Evolutionary conservation across 2,797 vertebrate genomes (phyloP), one percentile per base, ranked within the genome.

Genomic region (Scyliorhinus canicula): DNA sequence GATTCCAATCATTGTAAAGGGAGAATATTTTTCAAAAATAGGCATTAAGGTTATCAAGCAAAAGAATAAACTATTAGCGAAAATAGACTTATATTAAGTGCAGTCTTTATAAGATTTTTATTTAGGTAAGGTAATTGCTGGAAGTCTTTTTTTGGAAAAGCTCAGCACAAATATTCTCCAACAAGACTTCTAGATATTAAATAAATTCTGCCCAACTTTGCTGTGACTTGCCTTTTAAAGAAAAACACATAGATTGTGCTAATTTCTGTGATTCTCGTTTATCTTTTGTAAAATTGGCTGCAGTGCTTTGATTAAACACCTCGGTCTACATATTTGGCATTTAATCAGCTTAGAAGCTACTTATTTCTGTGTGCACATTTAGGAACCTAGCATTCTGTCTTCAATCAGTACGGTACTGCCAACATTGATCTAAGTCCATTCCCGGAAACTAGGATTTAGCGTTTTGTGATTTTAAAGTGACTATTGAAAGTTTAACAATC

Each of bases 241-340:
- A 88, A n/a, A 91, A 40, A 26, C 35, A 60, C n/a, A 88, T n/a
- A 91, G n/a, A 63, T 63, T 63, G n/a, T 91, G 35, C 8, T 91
- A 40, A 91, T 91, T 91, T 63, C 88, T 91, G n/a, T 91, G 8
- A 60, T 44, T 91, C 88, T 12, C 35, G 40, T 63, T 91, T 91
- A 55, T 91, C 19, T 19, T 40, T 55, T 91, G 55, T 91, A 91
- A 63, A 91, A 21, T 40, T 63, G 57, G 88, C 19, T 91, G 6
- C 55, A 88, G 57, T 63, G 19, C n/a, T 63, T 91, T 91, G 88
- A 91, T 91, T 91, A 63, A 91, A 63, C 88, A 63, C 57, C 88
- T 63, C 63, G 57, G 55, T 57, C n/a, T n/a, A 91, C n/a, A 91
- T 91, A 35, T 14, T 63, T 91, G 57, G 57, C 57, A 63, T 63